Percentiles rank a stretch among this genome's conserved stretches.
Evolutionary conservation across 2,888 invertebrate species (phyloP).

Genomic region (Sesamia inferens): DNA sequence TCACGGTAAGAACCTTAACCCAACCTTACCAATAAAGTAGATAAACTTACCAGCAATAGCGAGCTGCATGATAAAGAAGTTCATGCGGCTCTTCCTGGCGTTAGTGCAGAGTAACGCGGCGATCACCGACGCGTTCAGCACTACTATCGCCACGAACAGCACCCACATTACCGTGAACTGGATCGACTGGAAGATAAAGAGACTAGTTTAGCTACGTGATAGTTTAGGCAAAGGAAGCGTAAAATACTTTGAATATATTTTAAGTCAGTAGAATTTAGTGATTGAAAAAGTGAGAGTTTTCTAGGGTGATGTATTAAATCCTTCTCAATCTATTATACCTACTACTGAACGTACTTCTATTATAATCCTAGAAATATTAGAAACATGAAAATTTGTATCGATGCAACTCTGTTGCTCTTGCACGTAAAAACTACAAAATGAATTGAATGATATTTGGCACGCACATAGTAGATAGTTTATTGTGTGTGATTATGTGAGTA

Average conservation of each 20-base stretch:
- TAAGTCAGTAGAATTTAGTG: not conserved
- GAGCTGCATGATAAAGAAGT: slow-evolving; percentile 98
- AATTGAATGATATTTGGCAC: too few species aligned
- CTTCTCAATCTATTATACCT: too few species aligned
- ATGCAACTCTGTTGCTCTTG: too few species aligned
- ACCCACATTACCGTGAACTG: slow-evolving; percentile 97
- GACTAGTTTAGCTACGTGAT: not conserved
- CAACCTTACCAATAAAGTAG: not conserved
- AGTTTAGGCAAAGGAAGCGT: not conserved
- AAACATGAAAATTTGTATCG: too few species aligned
- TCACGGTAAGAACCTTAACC: not conserved
- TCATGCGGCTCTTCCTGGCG: slow-evolving; percentile 97
- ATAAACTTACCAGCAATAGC: slow-evolving; percentile 95
- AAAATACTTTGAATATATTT: not conserved
- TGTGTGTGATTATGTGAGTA: too few species aligned
- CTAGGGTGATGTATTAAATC: not conserved
- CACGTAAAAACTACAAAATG: too few species aligned
- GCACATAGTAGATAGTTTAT: too few species aligned
- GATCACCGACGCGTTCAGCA: slow-evolving; percentile 96
- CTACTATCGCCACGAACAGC: slow-evolving; percentile 95
- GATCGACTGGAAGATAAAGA: slow-evolving; percentile 91
- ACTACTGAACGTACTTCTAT: too few species aligned
- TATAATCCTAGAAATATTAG: too few species aligned
- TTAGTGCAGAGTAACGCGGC: slow-evolving; percentile 95
- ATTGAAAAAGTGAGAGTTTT: not conserved